Evolutionary conservation across 2,888 invertebrate species (phyloP), one percentile per base, ranked within the genome.

Genomic region (Calliopum simillimum): DNA sequence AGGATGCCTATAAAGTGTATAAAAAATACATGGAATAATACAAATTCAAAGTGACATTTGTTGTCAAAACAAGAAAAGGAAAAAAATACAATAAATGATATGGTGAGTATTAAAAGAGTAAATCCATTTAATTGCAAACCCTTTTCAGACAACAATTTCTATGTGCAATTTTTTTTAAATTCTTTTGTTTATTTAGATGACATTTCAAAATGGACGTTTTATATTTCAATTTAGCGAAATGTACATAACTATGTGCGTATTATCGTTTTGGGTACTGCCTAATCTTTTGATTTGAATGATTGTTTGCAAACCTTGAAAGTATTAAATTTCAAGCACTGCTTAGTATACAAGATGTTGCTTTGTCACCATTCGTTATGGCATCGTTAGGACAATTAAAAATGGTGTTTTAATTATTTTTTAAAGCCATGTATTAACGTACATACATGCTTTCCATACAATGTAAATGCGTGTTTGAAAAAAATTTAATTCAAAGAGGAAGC

Each of bases 11-110:
- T 47, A 47, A 46, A 67, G 33, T 41, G n/a, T 6, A 33, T 33
- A 33, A 33, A 33, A 33, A 33, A 33, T 6, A 33, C 3, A 33
- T 44, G 23, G 23, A 19, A 62, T n/a, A n/a, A n/a, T 46, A 47
- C 23, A 56, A 59, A 59, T 49, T 14, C 59, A 21, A 19, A 59
- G 21, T 67, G 67, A 67, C 67, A 67, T 67, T 67, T 59, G 49
- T 33, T 58, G 56, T 56, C 46, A 58, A 8, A 64, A 64, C 16
- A 64, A 41, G 19, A 21, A 19, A 1, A 55, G 16, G 16, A 41
- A 59, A 11, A n/a, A 41, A 64, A 4, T 2, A 4, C 14, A 43
- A 14, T 19, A 46, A 64, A 64, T 53, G 12, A 41, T 64, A 51
- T 64, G 64, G 51, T 23, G 8, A 16, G 13, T 19, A 16, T 59